Percentiles rank a stretch among this genome's conserved stretches.
Conservation (phyloP, 2,113 vertebrate genomes). For the Zosterops borbonicus region DNA sequence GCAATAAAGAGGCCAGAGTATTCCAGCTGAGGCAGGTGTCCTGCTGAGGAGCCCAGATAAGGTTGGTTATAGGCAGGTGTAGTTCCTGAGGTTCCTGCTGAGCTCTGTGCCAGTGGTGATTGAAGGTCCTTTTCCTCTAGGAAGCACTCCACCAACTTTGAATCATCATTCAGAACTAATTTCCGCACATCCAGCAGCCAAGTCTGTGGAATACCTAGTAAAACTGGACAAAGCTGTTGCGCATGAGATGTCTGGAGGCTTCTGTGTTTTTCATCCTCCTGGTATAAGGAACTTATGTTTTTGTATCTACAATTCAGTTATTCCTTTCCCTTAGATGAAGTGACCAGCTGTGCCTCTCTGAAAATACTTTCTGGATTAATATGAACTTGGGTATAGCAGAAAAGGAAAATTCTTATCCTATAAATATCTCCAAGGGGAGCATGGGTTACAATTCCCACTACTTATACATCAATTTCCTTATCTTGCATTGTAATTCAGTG, state of each 20-base stretch:
- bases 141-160: neutral
- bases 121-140: neutral
- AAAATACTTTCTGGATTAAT: neutral
- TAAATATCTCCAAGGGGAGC: neutral
- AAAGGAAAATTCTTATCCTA: neutral
- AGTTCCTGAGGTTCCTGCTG: neutral
- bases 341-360: neutral
- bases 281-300: neutral
- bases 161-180: neutral
- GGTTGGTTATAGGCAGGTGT: neutral
- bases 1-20: neutral
- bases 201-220: neutral
- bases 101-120: fast-evolving
- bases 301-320: neutral
- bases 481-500: neutral
- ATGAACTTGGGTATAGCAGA: neutral
- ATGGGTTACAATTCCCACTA: neutral
- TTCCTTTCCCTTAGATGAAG: neutral
- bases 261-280: neutral
- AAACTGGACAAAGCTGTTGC: no score
- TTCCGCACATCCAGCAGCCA: neutral
- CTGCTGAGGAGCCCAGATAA: neutral
- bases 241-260: neutral
- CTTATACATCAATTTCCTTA: neutral
- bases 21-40: neutral